Evolutionary conservation across 2,113 vertebrate species (phyloP).

Genomic region (Oncorhynchus gorbuscha): DNA sequence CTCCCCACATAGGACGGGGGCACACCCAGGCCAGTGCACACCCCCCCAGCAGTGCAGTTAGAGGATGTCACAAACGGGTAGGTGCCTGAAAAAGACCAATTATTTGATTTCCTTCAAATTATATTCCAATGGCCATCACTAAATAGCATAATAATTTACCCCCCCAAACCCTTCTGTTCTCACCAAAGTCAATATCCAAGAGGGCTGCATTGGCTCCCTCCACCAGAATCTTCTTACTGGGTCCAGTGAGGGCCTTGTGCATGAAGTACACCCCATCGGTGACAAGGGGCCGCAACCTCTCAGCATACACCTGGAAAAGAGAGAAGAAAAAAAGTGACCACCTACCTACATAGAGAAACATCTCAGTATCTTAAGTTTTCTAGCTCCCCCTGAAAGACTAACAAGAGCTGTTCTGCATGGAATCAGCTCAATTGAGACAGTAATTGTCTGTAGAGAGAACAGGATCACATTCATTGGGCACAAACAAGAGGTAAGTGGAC

Average conservation of each 20-base stretch:
- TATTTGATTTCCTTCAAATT: neutral
- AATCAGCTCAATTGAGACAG: no score
- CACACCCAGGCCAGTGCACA: constrained; percentile 81
- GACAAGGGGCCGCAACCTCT: constrained; percentile 75
- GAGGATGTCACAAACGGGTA: constrained; percentile 83
- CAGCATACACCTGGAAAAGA: constrained; percentile 58
- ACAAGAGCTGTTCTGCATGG: no score
- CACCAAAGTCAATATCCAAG: constrained; percentile 83
- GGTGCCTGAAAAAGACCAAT: constrained; percentile 63
- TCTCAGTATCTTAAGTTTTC: no score
- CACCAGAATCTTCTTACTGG: constrained; percentile 81
- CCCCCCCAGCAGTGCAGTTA: constrained; percentile 79
- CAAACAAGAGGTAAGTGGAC: no score
- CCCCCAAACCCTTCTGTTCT: constrained; percentile 10
- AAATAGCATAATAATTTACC: neutral
- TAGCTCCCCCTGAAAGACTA: no score
- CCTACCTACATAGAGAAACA: no score
- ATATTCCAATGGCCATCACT: neutral
- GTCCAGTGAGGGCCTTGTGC: constrained; percentile 77
- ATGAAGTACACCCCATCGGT: constrained; percentile 83
- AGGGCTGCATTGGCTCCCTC: constrained; percentile 82
- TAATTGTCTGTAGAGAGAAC: no score
- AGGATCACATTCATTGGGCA: no score
- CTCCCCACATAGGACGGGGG: constrained; percentile 74
- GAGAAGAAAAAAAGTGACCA: no score